A percentile compares a stretch with the other conserved stretches of the same genome.
Evolutionary conservation across 2,113 vertebrate species (phyloP).

Genomic region (Lipotes vexillifer): DNA sequence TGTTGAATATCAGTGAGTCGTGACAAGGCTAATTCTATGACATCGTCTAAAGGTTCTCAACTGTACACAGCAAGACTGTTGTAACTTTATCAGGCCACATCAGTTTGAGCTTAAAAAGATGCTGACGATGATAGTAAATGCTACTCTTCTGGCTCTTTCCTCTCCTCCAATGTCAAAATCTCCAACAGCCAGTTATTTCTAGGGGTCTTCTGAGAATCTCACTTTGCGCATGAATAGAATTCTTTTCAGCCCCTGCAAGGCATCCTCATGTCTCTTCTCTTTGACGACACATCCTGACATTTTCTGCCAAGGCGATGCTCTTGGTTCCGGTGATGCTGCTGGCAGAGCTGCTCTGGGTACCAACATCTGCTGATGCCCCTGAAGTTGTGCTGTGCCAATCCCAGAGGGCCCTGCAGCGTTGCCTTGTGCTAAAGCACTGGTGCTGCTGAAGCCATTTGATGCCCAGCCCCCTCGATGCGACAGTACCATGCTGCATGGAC

Average conservation of each 20-base stretch:
- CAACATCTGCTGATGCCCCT: neutral
- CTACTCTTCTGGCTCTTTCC: neutral
- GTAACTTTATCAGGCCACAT: neutral
- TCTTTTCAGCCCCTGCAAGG: neutral
- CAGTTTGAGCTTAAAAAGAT: neutral
- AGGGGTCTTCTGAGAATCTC: neutral
- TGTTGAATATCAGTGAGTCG: neutral
- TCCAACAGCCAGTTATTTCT: neutral
- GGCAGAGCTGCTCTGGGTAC: neutral
- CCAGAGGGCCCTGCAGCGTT: neutral
- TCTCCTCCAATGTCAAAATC: neutral
- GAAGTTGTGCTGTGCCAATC: neutral
- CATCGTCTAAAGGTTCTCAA: neutral
- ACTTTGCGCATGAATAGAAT: neutral
- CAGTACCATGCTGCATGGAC: neutral
- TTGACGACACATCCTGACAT: neutral
- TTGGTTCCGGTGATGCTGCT: neutral
- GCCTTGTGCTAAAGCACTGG: too few species aligned
- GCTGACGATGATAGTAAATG: neutral
- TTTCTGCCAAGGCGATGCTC: neutral
- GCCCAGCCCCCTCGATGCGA: neutral
- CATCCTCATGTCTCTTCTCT: neutral
- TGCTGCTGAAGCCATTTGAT: neutral
- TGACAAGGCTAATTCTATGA: neutral
- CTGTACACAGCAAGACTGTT: neutral